Conservation (phyloP, 2,113 vertebrate genomes). For the Brachirus orientalis region DNA sequence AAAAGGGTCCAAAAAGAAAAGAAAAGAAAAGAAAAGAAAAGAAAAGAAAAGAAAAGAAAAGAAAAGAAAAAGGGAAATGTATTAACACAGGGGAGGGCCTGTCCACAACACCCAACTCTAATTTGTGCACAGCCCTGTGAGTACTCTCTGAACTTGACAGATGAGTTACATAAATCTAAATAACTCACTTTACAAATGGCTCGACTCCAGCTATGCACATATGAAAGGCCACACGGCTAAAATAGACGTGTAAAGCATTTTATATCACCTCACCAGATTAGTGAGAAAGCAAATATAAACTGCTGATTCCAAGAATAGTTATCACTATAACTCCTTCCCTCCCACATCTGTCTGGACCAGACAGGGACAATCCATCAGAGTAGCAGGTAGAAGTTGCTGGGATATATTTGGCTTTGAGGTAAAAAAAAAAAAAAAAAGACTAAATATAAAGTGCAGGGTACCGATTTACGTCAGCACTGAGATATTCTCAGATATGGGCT, state of each 20-base stretch:
- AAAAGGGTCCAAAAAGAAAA: neutral
- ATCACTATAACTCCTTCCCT: constrained; percentile 49
- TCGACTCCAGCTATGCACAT: constrained; percentile 16
- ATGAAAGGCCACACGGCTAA: constrained; percentile 9
- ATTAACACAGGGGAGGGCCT: neutral
- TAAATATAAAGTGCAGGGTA: constrained; percentile 69
- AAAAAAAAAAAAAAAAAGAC: constrained; percentile 35
- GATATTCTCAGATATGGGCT: constrained; percentile 70
- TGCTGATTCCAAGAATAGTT: constrained; percentile 53
- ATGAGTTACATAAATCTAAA: constrained; percentile 40
- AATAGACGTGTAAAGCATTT: constrained; percentile 50
- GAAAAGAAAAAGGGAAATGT: neutral
- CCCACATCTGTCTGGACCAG: constrained; percentile 55
- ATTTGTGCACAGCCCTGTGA: neutral
- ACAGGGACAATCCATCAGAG: constrained; percentile 58
- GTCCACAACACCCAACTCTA: neutral
- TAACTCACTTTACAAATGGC: constrained; percentile 32
- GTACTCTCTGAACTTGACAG: constrained; percentile 14
- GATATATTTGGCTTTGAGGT: constrained; percentile 60
- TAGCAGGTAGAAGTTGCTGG: constrained; percentile 43
- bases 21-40: neutral
- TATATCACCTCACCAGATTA: constrained; percentile 47
- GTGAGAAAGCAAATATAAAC: constrained; percentile 65
- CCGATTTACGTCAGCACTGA: constrained; percentile 61
- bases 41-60: neutral